A percentile compares a stretch with the other conserved stretches of the same genome.
Conservation (phyloP, 2,797 vertebrate species). For the Eulemur rubriventer region DNA sequence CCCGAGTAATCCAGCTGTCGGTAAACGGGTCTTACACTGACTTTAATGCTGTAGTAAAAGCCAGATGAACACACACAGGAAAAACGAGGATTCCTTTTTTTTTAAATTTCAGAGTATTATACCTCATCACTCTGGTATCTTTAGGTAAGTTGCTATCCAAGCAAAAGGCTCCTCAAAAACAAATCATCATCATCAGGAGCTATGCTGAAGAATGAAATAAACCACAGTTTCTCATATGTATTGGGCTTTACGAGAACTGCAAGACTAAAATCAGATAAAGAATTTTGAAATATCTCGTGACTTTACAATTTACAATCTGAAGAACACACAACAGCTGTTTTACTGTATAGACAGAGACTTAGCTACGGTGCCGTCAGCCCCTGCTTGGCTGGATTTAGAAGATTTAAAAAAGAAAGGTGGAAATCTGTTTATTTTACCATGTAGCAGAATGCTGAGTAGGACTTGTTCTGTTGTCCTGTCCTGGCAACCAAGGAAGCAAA, state of each 20-base stretch:
- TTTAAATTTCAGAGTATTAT: neutral
- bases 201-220: neutral
- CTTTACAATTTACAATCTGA: neutral
- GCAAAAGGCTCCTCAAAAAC: constrained; percentile 35
- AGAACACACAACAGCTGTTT: neutral
- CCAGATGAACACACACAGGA: neutral
- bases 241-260: neutral
- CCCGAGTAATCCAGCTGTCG: neutral
- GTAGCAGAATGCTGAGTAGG: neutral
- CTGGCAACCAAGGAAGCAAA: neutral
- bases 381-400: neutral
- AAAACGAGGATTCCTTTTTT: neutral
- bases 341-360: neutral
- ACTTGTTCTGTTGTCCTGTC: neutral
- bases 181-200: neutral
- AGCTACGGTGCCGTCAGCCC: neutral
- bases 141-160: neutral
- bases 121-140: neutral
- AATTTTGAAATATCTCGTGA: neutral
- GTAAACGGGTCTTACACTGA: neutral
- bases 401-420: neutral
- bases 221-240: neutral
- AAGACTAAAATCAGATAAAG: neutral
- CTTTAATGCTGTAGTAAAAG: neutral
- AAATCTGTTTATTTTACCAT: neutral